Conservation (phyloP, 2,797 vertebrate species). For the Gymnoscopelus braueri region DNA sequence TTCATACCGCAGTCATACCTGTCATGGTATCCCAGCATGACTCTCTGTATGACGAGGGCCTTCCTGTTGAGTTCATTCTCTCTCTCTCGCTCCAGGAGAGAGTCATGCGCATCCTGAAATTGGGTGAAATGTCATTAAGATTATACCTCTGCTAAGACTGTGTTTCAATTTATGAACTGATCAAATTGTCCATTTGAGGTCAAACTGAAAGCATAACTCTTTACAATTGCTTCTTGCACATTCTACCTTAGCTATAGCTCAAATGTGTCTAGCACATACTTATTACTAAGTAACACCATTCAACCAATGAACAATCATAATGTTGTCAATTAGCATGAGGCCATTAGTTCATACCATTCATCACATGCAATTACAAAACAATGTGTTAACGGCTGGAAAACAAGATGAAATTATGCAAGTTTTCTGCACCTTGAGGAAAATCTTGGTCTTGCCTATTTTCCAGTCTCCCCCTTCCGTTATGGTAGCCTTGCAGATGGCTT, state of each 20-base stretch:
- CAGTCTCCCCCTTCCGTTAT: conserved; percentile 83
- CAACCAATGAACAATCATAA: neutral
- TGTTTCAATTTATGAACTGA: too few species aligned
- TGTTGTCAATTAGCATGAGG: neutral
- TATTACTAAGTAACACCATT: neutral
- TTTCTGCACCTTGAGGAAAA: conserved; percentile 90
- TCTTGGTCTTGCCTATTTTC: conserved; percentile 90
- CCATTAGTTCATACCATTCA: neutral
- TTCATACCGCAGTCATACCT: conserved; percentile 76
- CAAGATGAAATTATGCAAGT: neutral
- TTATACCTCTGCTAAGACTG: neutral
- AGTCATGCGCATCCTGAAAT: conserved; percentile 88
- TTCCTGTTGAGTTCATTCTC: conserved; percentile 81
- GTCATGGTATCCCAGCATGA: conserved; percentile 86
- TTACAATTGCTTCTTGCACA: too few species aligned
- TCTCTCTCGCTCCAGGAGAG: conserved; percentile 83
- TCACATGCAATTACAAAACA: neutral
- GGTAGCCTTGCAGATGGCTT: conserved; percentile 80
- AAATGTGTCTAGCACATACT: too few species aligned
- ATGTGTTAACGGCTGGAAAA: neutral
- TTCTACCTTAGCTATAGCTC: too few species aligned
- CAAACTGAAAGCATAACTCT: too few species aligned
- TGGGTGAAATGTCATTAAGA: neutral
- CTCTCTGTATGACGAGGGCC: conserved; percentile 88
- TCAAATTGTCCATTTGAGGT: too few species aligned